Conservation (phyloP, 2,113 vertebrate genomes). For the Tringa solitaria region DNA sequence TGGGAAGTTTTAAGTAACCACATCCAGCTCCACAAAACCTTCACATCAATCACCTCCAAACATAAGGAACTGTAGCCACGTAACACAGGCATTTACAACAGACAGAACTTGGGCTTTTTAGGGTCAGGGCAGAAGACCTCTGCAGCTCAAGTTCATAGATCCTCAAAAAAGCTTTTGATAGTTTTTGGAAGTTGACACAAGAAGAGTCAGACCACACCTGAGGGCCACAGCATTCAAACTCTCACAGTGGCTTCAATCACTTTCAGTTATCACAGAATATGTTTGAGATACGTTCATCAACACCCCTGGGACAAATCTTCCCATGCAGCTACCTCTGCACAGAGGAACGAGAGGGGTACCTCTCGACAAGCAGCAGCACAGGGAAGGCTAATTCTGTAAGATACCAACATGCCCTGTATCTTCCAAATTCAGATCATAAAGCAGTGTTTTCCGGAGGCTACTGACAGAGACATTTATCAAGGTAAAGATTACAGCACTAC, state of each 20-base stretch:
- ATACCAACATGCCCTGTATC: not conserved
- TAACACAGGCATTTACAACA: not conserved
- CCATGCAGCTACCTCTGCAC: not conserved
- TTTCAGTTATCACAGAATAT: not conserved
- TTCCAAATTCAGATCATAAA: not conserved
- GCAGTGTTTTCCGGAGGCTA: not conserved
- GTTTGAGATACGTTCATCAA: not conserved
- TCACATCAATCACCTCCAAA: not conserved
- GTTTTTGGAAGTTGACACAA: not conserved
- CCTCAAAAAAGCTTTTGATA: not conserved
- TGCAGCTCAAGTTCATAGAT: not conserved
- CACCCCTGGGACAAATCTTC: not conserved
- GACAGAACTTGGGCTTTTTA: not conserved
- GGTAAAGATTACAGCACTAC: not conserved
- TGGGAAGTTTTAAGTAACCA: not conserved
- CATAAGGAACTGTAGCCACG: fast-evolving
- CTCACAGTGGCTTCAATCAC: not conserved
- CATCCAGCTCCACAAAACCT: not conserved
- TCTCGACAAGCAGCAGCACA: not conserved
- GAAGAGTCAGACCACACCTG: fast-evolving
- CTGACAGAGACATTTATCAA: not conserved
- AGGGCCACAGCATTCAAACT: not conserved
- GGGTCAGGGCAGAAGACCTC: not conserved
- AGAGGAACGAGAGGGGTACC: not conserved
- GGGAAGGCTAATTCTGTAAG: not conserved